Conservation (phyloP, 2,113 vertebrate species). For the Eudyptes chrysolophus region DNA sequence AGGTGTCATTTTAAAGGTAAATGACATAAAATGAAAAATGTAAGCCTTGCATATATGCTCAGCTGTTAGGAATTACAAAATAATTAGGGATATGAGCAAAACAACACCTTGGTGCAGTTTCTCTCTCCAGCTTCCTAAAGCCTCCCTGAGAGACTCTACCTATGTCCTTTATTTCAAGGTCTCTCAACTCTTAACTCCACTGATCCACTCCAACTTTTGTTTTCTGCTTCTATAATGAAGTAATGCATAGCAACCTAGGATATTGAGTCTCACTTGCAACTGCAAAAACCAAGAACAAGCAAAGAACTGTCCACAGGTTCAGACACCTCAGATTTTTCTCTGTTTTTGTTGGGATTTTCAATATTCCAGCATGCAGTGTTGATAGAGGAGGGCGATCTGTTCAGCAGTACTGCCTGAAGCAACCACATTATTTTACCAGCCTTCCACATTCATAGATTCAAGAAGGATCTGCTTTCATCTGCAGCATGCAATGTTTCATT, state of each 20-base stretch:
- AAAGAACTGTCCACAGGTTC: not conserved
- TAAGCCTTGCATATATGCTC: not conserved
- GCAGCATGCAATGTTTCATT: not conserved
- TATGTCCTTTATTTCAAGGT: not conserved
- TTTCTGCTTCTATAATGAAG: not conserved
- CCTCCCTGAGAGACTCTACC: not conserved
- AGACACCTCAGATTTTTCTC: not conserved
- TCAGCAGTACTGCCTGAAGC: not conserved
- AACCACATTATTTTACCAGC: not conserved
- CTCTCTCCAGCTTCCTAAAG: not conserved
- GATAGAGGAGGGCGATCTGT: not conserved
- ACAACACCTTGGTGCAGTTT: not conserved
- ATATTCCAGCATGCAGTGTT: not conserved
- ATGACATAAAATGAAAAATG: not conserved
- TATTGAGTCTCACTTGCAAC: not conserved
- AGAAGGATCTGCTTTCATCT: not conserved
- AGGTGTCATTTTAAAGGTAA: not conserved
- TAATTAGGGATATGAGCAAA: not conserved
- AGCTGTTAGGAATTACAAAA: not conserved
- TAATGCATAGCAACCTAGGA: not conserved
- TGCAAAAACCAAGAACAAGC: not conserved
- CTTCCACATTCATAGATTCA: not conserved
- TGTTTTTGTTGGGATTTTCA: not conserved
- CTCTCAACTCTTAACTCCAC: not conserved
- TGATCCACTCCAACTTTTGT: not conserved